phyloP scores from a whole-genome alignment of 2,113 vertebrate species.

The Danio rerio region GRCz12tu NC_133176.1:1138501-1139000 shows the following conservation, averaged over 20 bases:
- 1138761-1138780: slow-evolving; percentile 46
- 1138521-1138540: neutral
- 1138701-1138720: slow-evolving; percentile 32
- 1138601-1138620: slow-evolving; percentile 17
- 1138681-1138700: slow-evolving; percentile 29
- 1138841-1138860: too few relatives aligned
- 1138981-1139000: too few relatives aligned
- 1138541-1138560: slow-evolving; percentile 1
- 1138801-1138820: slow-evolving; percentile 18
- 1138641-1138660: slow-evolving; percentile 41
- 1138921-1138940: too few relatives aligned
- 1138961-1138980: too few relatives aligned
- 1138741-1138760: slow-evolving; percentile 32
- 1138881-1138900: neutral
- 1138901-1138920: too few relatives aligned
- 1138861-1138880: neutral
- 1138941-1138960: too few relatives aligned
- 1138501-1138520: neutral
- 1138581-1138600: neutral
- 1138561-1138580: neutral
- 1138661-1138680: slow-evolving; percentile 21
- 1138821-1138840: neutral
- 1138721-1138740: slow-evolving; percentile 53
- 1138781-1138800: slow-evolving; percentile 11
- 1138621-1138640: slow-evolving; percentile 39